Evolutionary conservation across 2,113 vertebrate genomes (phyloP).

Genomic region (Phrynocephalus versicolor): DNA sequence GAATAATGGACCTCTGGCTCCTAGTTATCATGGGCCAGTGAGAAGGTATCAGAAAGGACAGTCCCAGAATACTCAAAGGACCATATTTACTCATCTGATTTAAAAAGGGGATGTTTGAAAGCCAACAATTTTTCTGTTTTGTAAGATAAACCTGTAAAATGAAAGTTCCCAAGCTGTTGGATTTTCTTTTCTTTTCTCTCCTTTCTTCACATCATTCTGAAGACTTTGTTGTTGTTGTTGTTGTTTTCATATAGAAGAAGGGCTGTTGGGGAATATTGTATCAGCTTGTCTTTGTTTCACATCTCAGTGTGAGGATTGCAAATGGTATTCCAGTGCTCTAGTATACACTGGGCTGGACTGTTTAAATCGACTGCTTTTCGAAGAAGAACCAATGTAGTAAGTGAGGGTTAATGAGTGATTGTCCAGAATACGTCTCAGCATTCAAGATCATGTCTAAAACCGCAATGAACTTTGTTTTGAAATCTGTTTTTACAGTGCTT

Average conservation of each 20-base stretch:
- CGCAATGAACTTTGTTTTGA: background rate
- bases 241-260: background rate
- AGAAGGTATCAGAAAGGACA: no score
- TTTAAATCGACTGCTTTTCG: slow-evolving; percentile 17
- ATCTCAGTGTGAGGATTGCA: background rate
- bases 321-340: background rate
- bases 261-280: background rate
- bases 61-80: no score
- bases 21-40: no score
- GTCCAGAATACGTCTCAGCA: background rate
- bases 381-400: background rate
- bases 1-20: background rate
- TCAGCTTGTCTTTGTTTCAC: slow-evolving; percentile 13
- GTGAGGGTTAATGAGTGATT: background rate
- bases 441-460: slow-evolving; percentile 12
- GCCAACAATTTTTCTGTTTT: background rate
- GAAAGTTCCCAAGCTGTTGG: background rate
- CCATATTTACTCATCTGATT: background rate
- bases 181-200: background rate
- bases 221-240: no score
- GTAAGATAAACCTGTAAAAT: slow-evolving; percentile 1
- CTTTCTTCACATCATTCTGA: background rate
- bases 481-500: background rate
- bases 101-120: background rate
- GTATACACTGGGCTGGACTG: slow-evolving; percentile 31